Conservation (phyloP, 2,888 invertebrate species). For the Diaprepes abbreviatus region DNA sequence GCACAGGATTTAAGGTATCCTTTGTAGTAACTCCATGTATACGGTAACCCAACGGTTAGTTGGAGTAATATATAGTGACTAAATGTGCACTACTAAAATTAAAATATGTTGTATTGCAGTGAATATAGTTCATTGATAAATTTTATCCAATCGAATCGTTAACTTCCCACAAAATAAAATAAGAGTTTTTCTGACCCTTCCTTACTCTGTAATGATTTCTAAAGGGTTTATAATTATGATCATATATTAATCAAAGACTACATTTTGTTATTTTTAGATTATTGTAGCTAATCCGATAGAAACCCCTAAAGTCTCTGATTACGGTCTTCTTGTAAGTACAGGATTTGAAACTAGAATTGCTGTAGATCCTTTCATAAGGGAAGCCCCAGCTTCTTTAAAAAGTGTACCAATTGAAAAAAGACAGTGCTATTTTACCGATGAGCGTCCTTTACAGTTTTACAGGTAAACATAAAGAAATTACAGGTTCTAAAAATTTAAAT, state of each 20-base stretch:
- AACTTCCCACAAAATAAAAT: no score
- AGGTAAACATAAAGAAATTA: slow-evolving; percentile 56
- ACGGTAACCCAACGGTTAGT: no score
- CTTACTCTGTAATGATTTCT: no score
- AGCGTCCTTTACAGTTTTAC: slow-evolving; percentile 79
- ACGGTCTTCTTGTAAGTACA: slow-evolving; percentile 79
- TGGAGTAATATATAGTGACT: no score
- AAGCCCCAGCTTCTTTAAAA: slow-evolving; percentile 73
- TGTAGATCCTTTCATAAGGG: slow-evolving; percentile 77
- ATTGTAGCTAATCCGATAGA: slow-evolving; percentile 86
- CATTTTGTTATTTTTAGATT: slow-evolving; percentile 74
- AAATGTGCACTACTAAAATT: no score
- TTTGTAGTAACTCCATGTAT: no score
- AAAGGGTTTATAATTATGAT: no score
- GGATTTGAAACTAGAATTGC: slow-evolving; percentile 80
- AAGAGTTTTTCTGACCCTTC: no score
- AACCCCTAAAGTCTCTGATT: slow-evolving; percentile 83
- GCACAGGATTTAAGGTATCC: slow-evolving; percentile 81
- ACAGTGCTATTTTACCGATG: slow-evolving; percentile 81
- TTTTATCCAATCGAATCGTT: no score
- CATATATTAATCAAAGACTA: no score
- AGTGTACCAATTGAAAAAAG: slow-evolving; percentile 74
- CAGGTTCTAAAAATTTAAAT: not conserved
- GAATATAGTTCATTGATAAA: no score
- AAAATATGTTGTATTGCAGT: no score